Conservation (phyloP, 2,113 vertebrate genomes). For the Mobula hypostoma region DNA sequence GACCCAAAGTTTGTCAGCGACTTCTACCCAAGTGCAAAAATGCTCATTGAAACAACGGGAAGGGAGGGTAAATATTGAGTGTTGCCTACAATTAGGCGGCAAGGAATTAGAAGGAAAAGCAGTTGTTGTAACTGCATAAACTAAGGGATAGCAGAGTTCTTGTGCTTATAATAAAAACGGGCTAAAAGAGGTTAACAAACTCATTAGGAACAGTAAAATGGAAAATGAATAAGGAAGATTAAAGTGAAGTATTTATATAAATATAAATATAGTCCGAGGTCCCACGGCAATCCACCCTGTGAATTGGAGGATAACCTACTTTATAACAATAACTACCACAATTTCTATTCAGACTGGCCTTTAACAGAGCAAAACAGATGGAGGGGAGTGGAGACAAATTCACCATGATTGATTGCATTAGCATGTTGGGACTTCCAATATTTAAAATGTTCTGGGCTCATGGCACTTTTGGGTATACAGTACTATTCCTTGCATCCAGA, state of each 20-base stretch:
- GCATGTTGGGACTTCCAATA: background rate
- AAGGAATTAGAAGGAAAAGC: background rate
- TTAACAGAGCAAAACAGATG: no score
- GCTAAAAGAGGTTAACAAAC: background rate
- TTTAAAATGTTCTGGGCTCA: background rate
- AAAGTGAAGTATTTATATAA: conserved; percentile 3
- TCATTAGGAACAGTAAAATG: background rate
- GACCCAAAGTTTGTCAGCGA: background rate
- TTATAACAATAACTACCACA: background rate
- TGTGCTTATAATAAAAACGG: background rate
- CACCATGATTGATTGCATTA: background rate
- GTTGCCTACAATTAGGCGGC: background rate
- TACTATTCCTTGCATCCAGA: background rate
- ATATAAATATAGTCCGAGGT: background rate
- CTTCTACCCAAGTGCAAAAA: background rate
- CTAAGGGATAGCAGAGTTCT: background rate
- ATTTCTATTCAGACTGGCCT: no score
- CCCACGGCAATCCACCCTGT: background rate
- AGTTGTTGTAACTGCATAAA: background rate
- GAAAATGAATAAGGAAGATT: conserved; percentile 5
- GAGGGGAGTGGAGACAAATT: background rate
- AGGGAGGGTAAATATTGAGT: background rate
- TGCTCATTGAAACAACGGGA: background rate
- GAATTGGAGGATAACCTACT: background rate
- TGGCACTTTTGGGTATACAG: background rate